Evolutionary conservation across 1,140 invertebrate genomes (phyloP).

Genomic region (Trinorchestia longiramus): DNA sequence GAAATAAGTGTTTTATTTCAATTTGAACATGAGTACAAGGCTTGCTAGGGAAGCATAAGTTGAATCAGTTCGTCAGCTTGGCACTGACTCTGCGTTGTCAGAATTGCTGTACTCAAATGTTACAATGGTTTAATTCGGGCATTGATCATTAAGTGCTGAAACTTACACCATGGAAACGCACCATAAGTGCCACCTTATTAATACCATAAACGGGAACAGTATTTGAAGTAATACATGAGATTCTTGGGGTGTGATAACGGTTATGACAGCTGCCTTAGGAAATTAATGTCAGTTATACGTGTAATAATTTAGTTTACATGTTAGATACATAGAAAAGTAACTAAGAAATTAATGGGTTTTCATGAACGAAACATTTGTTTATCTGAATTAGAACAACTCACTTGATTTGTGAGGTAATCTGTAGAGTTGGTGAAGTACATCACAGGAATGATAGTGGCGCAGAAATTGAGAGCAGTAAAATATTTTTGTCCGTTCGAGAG

Average conservation of each 20-base stretch:
- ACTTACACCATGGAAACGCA: neutral
- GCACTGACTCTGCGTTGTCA: neutral
- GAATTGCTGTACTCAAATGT: neutral
- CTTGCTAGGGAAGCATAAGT: too few species aligned
- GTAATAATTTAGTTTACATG: neutral
- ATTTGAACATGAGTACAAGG: neutral
- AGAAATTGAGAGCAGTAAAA: slow-evolving; percentile 26
- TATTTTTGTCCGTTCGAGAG: neutral
- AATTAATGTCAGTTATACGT: neutral
- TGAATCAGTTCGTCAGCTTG: too few species aligned
- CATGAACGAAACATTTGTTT: neutral
- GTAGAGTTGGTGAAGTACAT: slow-evolving; percentile 37
- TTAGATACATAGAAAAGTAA: neutral
- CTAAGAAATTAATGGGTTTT: neutral
- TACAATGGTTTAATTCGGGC: neutral
- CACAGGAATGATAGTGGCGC: slow-evolving; percentile 21
- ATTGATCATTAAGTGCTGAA: neutral
- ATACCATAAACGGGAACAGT: neutral
- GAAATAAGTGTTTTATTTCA: neutral
- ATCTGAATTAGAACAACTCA: neutral
- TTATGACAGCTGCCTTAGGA: too few species aligned
- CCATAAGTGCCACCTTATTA: neutral
- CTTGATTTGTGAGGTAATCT: slow-evolving; percentile 13
- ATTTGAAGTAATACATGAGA: neutral
- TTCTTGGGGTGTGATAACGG: neutral